These are phyloP conservation scores for Gallinago media DNA, from an alignment of 2,113 vertebrate genomes.

Conservation along the genomic window DNA sequence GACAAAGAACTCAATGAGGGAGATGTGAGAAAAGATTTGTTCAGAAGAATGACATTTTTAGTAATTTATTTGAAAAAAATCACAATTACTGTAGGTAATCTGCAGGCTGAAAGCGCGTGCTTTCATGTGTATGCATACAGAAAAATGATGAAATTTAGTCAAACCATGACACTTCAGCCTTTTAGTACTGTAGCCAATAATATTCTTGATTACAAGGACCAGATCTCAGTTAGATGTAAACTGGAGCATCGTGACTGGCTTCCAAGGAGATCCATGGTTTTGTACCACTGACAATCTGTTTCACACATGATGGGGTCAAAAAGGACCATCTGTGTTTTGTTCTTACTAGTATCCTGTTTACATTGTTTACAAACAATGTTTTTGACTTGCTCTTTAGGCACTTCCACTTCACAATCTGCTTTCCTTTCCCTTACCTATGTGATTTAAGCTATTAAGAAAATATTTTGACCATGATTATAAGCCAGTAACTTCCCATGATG, in stretches of 20 bases:
- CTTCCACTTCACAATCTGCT: neutral
- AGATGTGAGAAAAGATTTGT: neutral
- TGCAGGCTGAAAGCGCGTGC: neutral
- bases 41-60: neutral
- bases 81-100: neutral
- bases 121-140: neutral
- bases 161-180: neutral
- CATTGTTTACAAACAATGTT: neutral
- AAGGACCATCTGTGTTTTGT: neutral
- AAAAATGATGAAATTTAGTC: neutral
- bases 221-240: neutral
- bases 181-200: neutral
- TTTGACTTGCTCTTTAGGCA: neutral
- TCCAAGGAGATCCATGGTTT: neutral
- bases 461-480: neutral
- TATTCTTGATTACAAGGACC: neutral
- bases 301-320: neutral
- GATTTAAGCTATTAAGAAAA: neutral
- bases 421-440: neutral
- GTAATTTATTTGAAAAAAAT: neutral
- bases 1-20: neutral
- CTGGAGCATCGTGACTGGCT: neutral
- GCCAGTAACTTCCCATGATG: neutral
- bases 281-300: neutral
- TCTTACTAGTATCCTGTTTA: neutral